Evolutionary conservation across 2,888 invertebrate species (phyloP).

Genomic region (Mellilla xanthometata): DNA sequence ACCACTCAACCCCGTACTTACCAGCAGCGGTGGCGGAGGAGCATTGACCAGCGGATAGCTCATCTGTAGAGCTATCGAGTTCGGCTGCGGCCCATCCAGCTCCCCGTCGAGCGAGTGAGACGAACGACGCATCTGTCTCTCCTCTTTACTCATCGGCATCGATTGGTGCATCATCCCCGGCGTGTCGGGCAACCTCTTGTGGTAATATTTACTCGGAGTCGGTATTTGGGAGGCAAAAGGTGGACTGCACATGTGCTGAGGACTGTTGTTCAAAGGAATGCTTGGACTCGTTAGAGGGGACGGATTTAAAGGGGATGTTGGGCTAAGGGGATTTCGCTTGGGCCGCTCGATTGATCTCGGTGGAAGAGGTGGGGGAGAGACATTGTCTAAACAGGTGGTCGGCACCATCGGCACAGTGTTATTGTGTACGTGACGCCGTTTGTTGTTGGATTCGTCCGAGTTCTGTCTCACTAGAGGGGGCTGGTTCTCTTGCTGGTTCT

Average conservation of each 20-base stretch:
- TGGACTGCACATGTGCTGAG: no score
- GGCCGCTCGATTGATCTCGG: slow-evolving; percentile 60
- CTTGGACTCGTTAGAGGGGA: slow-evolving; percentile 40
- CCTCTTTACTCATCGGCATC: slow-evolving; percentile 53
- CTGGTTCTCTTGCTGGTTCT: slow-evolving; percentile 46
- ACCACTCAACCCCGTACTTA: slow-evolving; percentile 35
- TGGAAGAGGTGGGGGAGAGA: slow-evolving; percentile 64
- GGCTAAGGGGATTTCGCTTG: slow-evolving; percentile 48
- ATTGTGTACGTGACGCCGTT: slow-evolving; percentile 51
- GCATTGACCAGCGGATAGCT: slow-evolving; percentile 84
- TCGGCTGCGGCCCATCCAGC: slow-evolving; percentile 72
- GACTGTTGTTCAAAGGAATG: no score
- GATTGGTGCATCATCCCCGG: slow-evolving; percentile 57
- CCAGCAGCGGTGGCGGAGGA: slow-evolving; percentile 75
- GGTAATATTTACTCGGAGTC: slow-evolving; percentile 43
- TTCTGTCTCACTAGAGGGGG: slow-evolving; percentile 58
- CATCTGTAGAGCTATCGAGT: slow-evolving; percentile 86
- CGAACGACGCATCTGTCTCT: slow-evolving; percentile 55
- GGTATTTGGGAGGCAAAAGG: not conserved
- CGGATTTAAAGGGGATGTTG: slow-evolving; percentile 19
- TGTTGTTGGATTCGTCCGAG: slow-evolving; percentile 53
- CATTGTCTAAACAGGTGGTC: slow-evolving; percentile 69
- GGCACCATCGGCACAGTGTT: slow-evolving; percentile 68
- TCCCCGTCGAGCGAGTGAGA: slow-evolving; percentile 69
- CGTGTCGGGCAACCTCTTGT: slow-evolving; percentile 44